Evolutionary conservation across 2,113 vertebrate species (phyloP).

Genomic region (Cyanocitta stelleri): DNA sequence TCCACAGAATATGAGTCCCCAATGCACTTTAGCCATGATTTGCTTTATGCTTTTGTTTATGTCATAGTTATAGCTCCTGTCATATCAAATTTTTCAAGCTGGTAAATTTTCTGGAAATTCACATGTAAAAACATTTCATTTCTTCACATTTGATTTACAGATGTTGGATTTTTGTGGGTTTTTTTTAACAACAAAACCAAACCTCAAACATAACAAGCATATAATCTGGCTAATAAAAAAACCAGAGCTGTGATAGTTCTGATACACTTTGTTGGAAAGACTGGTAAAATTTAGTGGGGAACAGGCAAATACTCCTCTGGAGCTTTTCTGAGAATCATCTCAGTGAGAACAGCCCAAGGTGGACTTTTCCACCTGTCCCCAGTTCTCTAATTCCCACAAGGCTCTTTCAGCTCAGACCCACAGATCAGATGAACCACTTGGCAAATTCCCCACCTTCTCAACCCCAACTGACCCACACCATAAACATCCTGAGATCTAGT

Average conservation of each 20-base stretch:
- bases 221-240: not conserved
- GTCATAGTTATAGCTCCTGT: not conserved
- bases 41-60: not conserved
- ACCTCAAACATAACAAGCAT: not conserved
- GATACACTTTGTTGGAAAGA: not conserved
- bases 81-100: not conserved
- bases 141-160: not conserved
- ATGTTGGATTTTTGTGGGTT: not conserved
- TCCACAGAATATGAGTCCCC: not conserved
- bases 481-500: not conserved
- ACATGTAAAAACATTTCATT: not conserved
- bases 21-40: not conserved
- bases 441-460: not conserved
- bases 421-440: not conserved
- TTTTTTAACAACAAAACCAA: not conserved
- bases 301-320: not conserved
- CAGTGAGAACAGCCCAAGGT: not conserved
- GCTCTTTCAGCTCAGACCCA: not conserved
- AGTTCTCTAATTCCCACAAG: not conserved
- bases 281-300: not conserved
- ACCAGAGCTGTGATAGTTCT: not conserved
- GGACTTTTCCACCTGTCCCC: not conserved
- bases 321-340: not conserved
- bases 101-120: not conserved
- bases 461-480: not conserved